These are phyloP conservation scores for Paguma larvata DNA, from an alignment of 2,797 vertebrate species.

Conservation along the genomic window DNA sequence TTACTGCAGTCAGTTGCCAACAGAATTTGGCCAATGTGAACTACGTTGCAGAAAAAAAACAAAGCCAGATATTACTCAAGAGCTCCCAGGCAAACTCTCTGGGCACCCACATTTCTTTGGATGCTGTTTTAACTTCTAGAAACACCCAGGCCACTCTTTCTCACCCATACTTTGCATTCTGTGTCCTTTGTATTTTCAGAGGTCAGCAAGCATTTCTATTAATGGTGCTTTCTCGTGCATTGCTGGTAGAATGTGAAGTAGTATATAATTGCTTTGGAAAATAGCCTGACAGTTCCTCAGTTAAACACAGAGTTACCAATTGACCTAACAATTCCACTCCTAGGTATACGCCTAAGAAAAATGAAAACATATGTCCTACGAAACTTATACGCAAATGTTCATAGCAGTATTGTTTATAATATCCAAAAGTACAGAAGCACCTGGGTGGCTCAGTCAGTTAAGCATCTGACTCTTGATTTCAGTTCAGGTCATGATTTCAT, in stretches of 20 bases:
- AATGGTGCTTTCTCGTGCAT: neutral
- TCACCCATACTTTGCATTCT: neutral
- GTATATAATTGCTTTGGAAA: neutral
- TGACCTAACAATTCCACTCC: neutral
- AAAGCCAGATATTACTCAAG: neutral
- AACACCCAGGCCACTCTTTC: neutral
- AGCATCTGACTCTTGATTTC: too few species aligned
- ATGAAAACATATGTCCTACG: neutral
- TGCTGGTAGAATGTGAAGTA: neutral
- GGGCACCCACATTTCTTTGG: neutral
- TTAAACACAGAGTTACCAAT: neutral
- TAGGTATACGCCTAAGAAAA: neutral
- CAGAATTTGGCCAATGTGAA: slow-evolving; percentile 47
- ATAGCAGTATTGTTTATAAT: neutral
- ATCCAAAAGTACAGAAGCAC: neutral
- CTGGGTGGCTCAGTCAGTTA: too few species aligned
- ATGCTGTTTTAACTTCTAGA: slow-evolving; percentile 33
- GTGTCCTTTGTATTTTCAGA: neutral
- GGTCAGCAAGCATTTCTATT: neutral
- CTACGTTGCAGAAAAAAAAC: slow-evolving; percentile 13
- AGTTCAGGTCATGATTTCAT: too few species aligned
- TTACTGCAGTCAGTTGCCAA: slow-evolving; percentile 50
- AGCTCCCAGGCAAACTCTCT: slow-evolving; percentile 50
- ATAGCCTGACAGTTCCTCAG: neutral
- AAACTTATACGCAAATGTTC: neutral